These are phyloP conservation scores for Cyprinus carpio DNA, from an alignment of 2,113 vertebrate genomes.

Conservation along the genomic window DNA sequence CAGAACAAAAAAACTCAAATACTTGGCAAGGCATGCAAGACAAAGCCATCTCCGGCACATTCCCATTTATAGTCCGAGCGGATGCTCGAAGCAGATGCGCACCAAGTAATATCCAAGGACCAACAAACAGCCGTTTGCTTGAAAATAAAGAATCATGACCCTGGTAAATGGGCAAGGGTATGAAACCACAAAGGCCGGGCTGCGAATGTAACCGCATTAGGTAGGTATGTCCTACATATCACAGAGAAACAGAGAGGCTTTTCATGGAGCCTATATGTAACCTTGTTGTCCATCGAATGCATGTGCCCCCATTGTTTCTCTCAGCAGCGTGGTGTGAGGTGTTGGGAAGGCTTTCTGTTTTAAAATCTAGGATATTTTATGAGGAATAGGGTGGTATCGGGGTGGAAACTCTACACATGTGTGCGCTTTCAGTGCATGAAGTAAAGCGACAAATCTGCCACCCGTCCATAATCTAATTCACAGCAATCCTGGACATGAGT, in stretches of 20 bases:
- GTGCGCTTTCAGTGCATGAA: not conserved
- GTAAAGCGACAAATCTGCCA: not conserved
- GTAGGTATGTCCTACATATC: slow-evolving; percentile 32
- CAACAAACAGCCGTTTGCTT: slow-evolving; percentile 3
- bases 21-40: slow-evolving; percentile 39
- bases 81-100: not conserved
- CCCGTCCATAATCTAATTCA: slow-evolving; percentile 45
- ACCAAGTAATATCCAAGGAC: not conserved
- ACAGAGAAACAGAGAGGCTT: slow-evolving; percentile 50
- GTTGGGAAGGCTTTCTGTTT: not conserved
- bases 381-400: not conserved
- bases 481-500: slow-evolving; percentile 24
- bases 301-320: slow-evolving; percentile 38
- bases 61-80: slow-evolving; percentile 37
- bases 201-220: slow-evolving; percentile 30
- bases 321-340: slow-evolving; percentile 28
- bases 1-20: slow-evolving; percentile 29
- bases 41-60: slow-evolving; percentile 38
- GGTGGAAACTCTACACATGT: not conserved
- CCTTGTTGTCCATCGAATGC: slow-evolving; percentile 33
- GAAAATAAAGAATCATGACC: slow-evolving; percentile 9
- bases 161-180: not conserved
- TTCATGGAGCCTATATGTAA: slow-evolving; percentile 45
- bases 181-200: slow-evolving; percentile 17
- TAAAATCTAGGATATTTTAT: not conserved